Conservation (phyloP, 2,797 vertebrate genomes). For the Eupleurogrammus muticus region DNA sequence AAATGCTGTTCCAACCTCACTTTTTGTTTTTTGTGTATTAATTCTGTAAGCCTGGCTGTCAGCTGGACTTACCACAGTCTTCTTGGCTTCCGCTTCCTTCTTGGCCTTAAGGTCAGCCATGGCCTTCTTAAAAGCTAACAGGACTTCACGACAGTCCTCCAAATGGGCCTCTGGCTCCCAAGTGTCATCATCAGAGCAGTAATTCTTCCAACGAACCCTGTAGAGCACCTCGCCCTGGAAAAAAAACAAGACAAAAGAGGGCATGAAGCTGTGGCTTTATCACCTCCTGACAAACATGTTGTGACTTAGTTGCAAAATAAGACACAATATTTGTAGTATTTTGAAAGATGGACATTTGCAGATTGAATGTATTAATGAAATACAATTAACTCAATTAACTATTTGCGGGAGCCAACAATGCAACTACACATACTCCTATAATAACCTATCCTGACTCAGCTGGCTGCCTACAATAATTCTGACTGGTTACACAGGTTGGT, state of each 20-base stretch:
- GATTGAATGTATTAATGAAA: not conserved
- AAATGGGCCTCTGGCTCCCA: conserved; percentile 97
- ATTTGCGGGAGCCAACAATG: too few relatives aligned
- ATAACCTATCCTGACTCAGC: not conserved
- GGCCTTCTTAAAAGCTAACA: conserved; percentile 90
- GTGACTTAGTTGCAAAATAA: not conserved
- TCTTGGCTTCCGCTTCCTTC: conserved; percentile 84
- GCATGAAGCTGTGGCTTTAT: not conserved
- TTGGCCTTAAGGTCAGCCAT: conserved; percentile 87
- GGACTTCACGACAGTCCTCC: conserved; percentile 96
- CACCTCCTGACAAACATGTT: not conserved
- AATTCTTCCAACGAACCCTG: conserved; percentile 98
- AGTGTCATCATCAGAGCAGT: conserved; percentile 95
- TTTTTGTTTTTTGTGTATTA: not conserved
- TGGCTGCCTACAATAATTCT: too few relatives aligned
- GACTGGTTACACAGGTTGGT: too few relatives aligned
- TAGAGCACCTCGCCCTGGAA: conserved; percentile 92
- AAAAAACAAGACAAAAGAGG: conserved; percentile 26
- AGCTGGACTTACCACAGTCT: conserved; percentile 82
- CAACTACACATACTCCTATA: not conserved
- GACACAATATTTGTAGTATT: not conserved
- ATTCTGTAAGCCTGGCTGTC: not conserved
- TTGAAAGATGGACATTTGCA: not conserved
- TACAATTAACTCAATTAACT: too few relatives aligned
- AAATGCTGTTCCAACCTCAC: not conserved